Conservation (phyloP, 2,888 invertebrate genomes). For the Ferrisia virgata region DNA sequence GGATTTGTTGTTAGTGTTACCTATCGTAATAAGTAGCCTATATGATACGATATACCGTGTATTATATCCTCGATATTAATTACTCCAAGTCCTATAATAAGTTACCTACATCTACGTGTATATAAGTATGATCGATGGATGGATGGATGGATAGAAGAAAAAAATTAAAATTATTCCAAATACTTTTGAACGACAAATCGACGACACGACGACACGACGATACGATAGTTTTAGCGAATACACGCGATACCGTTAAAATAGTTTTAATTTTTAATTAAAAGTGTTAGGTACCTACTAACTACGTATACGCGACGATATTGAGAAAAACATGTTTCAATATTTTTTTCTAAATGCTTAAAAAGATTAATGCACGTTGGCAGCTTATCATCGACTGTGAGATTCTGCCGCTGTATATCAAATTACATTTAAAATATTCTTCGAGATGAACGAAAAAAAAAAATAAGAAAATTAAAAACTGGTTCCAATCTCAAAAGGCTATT, state of each 20-base stretch:
- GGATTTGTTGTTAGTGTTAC: not conserved
- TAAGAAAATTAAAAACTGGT: not conserved
- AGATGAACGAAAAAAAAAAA: not conserved
- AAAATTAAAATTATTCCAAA: not conserved
- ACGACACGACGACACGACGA: too few species aligned
- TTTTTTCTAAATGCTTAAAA: not conserved
- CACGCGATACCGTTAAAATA: conserved; percentile 3
- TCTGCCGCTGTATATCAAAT: not conserved
- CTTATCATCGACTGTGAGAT: not conserved
- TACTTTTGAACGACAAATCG: not conserved
- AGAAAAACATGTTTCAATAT: not conserved
- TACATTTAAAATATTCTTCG: not conserved
- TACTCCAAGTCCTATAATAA: not conserved
- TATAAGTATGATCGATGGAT: not conserved
- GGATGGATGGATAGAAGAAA: not conserved
- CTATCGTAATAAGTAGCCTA: too few species aligned
- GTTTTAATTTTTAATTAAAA: conserved; percentile 1
- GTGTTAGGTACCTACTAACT: too few species aligned
- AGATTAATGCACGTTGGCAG: conserved; percentile 9
- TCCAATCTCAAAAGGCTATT: not conserved
- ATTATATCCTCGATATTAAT: not conserved
- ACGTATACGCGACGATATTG: not conserved
- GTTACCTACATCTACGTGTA: too few species aligned
- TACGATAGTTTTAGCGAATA: not conserved
- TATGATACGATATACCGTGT: not conserved